Base-by-base conservation (phyloP, 1,140 invertebrate species). In the Popillia japonica region DNA sequence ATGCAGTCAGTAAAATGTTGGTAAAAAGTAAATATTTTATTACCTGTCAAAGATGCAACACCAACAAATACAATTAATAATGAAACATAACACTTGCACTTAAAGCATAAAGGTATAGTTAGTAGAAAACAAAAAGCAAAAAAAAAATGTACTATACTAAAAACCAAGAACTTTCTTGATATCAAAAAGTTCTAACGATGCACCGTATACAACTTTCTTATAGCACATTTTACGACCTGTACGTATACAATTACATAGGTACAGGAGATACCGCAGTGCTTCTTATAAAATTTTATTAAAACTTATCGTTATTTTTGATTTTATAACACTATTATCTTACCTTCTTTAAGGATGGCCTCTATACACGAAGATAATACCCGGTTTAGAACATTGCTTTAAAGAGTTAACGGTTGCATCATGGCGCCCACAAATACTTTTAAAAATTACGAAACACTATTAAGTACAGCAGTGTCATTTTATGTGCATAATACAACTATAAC, bases 191-290 rank as follows among this genome's bases (percentile, higher is more conserved):
- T 76, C 76, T 42, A 77, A 77, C 76, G 76, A 77, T 77, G 76
- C 76, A 42, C 7, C 55, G n/a, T 41, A 11, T 59, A 40, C 76
- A 76, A 41, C 44, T 55, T 76, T 76, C 34, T 61, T 77, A 34
- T 77, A 77, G 76, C 76, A 77, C 76, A 41, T 10, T 64, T 20
- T 34, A 64, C 76, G 76, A 77, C 76, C 76, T 40, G 27, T 42
- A 77, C 76, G 76, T 77, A 77, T 27, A 77, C 9, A 9, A 0
- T 3, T 40, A 64, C n/a, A 42, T 77, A 77, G 76, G 76, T 68
- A 68, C 59, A 77, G 76, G 76, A 77, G 76, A 77, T 77, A 77
- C 76, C 76, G 7, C 40, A 42, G 61, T 77, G 76, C 76, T 68
- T 76, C 27, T 55, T 42, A 17, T 0, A n/a, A n/a, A 55, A 55